These are phyloP conservation scores for Leucoptera coffeella DNA, from an alignment of 2,888 invertebrate species.

Conservation along the genomic window DNA sequence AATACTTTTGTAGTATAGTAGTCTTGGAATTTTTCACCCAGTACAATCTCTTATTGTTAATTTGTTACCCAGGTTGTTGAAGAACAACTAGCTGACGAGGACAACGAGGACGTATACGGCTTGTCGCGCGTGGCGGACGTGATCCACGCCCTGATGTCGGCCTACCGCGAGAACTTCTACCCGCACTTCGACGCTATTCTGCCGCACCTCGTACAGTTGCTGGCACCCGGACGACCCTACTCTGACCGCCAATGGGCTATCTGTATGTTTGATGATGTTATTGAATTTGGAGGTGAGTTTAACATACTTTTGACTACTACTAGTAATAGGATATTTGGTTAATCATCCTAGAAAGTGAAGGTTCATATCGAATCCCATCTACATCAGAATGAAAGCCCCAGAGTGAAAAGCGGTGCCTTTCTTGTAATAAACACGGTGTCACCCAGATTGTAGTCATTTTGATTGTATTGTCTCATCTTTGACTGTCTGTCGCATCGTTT, in stretches of 20 bases:
- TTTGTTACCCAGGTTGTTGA: conserved; percentile 92
- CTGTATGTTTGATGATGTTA: conserved; percentile 96
- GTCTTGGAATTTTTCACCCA: no score
- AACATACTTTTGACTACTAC: background rate
- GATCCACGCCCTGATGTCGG: conserved; percentile 83
- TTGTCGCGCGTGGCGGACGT: conserved; percentile 92
- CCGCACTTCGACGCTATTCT: conserved; percentile 87
- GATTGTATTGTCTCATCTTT: no score
- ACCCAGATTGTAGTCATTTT: no score
- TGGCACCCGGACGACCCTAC: conserved; percentile 77
- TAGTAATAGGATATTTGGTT: no score
- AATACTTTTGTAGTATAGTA: no score
- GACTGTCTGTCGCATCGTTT: no score
- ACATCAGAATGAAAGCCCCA: no score
- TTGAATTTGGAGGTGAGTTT: conserved; percentile 72
- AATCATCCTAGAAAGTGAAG: no score
- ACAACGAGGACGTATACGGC: conserved; percentile 89
- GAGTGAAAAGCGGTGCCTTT: no score
- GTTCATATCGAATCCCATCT: no score
- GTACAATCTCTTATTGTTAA: no score
- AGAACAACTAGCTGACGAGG: conserved; percentile 88
- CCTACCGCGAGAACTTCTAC: conserved; percentile 80
- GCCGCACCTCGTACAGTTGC: conserved; percentile 77
- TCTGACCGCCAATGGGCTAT: conserved; percentile 97
- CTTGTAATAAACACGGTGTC: no score